These are phyloP conservation scores for Notolabrus celidotus DNA, from an alignment of 2,797 vertebrate genomes.

Conservation along the genomic window DNA sequence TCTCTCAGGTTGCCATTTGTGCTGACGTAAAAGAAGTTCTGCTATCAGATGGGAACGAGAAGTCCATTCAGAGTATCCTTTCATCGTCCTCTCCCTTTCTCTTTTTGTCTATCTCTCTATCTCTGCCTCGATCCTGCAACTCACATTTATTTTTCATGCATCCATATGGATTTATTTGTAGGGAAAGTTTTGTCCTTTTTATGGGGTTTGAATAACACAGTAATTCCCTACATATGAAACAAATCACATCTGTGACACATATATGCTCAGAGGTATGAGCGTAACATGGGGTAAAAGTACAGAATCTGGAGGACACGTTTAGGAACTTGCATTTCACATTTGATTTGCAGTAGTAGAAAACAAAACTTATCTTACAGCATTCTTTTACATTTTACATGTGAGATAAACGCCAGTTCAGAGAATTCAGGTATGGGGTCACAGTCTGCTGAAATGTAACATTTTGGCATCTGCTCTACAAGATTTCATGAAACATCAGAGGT, in stretches of 20 bases:
- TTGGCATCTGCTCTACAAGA: no score
- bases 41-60: conserved; percentile 99
- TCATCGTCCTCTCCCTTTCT: conserved; percentile 65
- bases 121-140: conserved; percentile 35
- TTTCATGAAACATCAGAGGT: no score
- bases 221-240: not conserved
- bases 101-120: conserved; percentile 41
- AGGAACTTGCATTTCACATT: no score
- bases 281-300: not conserved
- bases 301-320: no score
- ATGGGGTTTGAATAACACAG: conserved; percentile 8
- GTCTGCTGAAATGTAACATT: no score
- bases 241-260: not conserved
- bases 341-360: not conserved
- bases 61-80: conserved; percentile 99
- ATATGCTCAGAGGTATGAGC: no score
- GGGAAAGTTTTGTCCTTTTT: conserved; percentile 25
- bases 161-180: conserved; percentile 36
- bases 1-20: conserved; percentile 96
- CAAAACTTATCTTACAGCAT: not conserved
- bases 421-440: no score
- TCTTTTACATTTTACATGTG: not conserved
- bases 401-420: not conserved
- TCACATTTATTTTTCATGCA: conserved; percentile 54
- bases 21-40: conserved; percentile 99